Evolutionary conservation across 1,140 invertebrate species (phyloP), one percentile per base, ranked within the genome.

Genomic region (Lepidostoma basale): DNA sequence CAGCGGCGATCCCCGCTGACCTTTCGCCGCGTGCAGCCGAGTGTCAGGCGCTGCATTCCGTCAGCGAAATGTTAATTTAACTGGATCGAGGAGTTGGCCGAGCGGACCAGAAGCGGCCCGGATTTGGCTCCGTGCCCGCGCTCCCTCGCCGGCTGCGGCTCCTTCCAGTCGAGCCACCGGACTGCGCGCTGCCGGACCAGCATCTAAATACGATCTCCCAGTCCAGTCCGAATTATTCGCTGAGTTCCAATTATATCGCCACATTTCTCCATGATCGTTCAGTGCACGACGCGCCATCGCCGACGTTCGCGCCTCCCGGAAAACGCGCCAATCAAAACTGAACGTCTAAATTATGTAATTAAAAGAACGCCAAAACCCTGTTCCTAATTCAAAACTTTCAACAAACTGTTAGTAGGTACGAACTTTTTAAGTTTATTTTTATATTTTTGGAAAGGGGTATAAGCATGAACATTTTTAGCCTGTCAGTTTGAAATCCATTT

Each of bases 121-220:
- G 71, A 63, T 70, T 79, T 82, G 80, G 80, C 80, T 71, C 58
- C 62, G 52, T 79, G 80, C 80, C 80, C 80, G 67, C 77, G 72
- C 73, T 76, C 74, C 77, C n/a, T n/a, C n/a, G n/a, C n/a, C n/a
- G n/a, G n/a, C n/a, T n/a, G n/a, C n/a, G n/a, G 78, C 77, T 79
- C 69, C 3, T 45, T 64, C 62, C 62, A 64, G 62, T 64, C 76
- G 73, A 76, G 76, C 74, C 69, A 76, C 76, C 77, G 76, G 73
- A 23, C 52, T 25, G 45, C 62, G 16, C 60, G 47, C 60, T 44
- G 60, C 60, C 52, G 60, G 40, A 68, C 45, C 36, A 62, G 47
- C 42, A 62, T 22, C 68, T 62, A 66, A 60, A 65, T 66, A 52
- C 66, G 64, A 62, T 52, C 52, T 45, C 69, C 69, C 69, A 62